Evolutionary conservation across 2,888 invertebrate species (phyloP), one percentile per base, ranked within the genome.

Genomic region (Lycocerus yunnanus): DNA sequence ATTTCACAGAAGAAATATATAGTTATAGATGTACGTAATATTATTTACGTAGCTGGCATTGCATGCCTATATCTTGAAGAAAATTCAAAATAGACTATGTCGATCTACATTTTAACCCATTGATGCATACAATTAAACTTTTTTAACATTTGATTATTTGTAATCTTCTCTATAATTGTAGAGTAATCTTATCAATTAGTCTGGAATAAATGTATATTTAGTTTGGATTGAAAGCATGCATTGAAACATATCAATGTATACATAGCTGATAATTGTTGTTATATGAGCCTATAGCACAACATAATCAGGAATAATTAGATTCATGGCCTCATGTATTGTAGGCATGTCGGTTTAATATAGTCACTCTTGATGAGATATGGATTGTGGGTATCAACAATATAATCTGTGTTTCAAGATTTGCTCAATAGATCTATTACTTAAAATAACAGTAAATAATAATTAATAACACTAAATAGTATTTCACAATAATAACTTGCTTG

Each of bases 281-380:
- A 71, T 73, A 73, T 71, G 66, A 70, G 69, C 67, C 58, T 21
- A 66, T 71, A 60, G 65, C 70, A 65, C 68, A 76, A 76, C 71
- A 76, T 73, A 76, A 76, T 76, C 76, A 76, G 67, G 76, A 73
- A 69, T 76, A 76, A 76, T 73, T 76, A 76, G 76, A 76, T 76
- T 76, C 76, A 76, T 76, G 73, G 73, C 71, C 66, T 76, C 68
- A 66, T 71, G 76, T 68, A 76, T 76, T 76, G 73, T 73, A 68
- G 60, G 73, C 66, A 73, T 73, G 73, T 73, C 67, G 73, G 76
- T 76, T 73, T 76, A 73, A 76, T 73, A 76, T 60, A 76, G 71
- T 71, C 68, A 70, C 71, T 66, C 76, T 27, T 71, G 73, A 75
- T 76, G 76, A 76, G 76, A 76, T 76, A 73, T 73, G 73, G 68